Conservation (phyloP, 1,140 invertebrate species). For the Drosophila persimilis region DNA sequence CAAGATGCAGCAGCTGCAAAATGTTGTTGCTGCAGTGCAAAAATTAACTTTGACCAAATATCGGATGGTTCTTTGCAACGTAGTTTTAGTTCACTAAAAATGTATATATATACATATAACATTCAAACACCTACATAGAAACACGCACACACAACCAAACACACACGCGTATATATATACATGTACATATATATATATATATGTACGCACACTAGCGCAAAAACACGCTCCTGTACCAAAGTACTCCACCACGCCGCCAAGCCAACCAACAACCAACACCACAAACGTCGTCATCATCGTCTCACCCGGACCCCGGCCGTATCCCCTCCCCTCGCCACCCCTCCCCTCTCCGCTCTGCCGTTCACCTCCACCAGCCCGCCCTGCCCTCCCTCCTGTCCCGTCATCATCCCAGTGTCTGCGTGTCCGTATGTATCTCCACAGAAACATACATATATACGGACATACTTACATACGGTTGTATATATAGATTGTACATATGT, state of each 20-base stretch:
- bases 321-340: neutral
- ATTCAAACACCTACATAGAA: slow-evolving; percentile 28
- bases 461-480: slow-evolving; percentile 37
- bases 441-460: slow-evolving; percentile 18
- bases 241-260: slow-evolving; percentile 70
- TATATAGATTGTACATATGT: slow-evolving; percentile 62
- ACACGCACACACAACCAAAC: slow-evolving; percentile 43
- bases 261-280: slow-evolving; percentile 65
- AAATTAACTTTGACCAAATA: slow-evolving; percentile 4
- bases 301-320: slow-evolving; percentile 45
- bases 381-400: slow-evolving; percentile 31
- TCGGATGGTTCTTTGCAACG: neutral
- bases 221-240: slow-evolving; percentile 78
- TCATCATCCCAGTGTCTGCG: slow-evolving; percentile 58
- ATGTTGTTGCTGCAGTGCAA: slow-evolving; percentile 3
- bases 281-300: slow-evolving; percentile 68
- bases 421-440: slow-evolving; percentile 52
- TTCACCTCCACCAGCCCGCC: neutral
- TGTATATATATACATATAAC: neutral
- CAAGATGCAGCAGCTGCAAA: slow-evolving; percentile 3
- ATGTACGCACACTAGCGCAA: slow-evolving; percentile 61
- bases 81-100: slow-evolving; percentile 3
- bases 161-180: slow-evolving; percentile 17
- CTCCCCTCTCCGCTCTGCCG: too few species aligned
- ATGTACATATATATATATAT: slow-evolving; percentile 28